A percentile compares a stretch with the other conserved stretches of the same genome.
phyloP scores from a whole-genome alignment of 2,888 invertebrate species.

The Physocephala rufipes region DNA sequence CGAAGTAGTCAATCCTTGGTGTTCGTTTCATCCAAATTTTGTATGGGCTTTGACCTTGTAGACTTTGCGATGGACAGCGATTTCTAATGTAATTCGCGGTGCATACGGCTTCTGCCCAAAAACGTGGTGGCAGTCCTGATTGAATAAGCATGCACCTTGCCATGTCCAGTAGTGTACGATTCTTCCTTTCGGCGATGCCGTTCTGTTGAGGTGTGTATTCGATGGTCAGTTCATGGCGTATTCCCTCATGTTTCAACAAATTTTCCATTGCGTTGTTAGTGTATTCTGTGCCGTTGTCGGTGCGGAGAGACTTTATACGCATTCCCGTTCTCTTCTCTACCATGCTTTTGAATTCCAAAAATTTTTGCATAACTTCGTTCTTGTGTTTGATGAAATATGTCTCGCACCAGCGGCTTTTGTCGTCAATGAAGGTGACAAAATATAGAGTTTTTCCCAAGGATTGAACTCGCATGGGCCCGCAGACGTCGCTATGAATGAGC shows the following conservation, averaged over 20 bases:
- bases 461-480: no score
- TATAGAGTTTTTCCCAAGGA: slow-evolving; percentile 28
- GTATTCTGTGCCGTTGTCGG: slow-evolving; percentile 51
- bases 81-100: no score
- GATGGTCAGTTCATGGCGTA: slow-evolving; percentile 42
- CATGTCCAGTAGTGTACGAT: slow-evolving; percentile 48
- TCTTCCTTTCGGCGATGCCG: slow-evolving; percentile 46
- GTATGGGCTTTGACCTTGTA: slow-evolving; percentile 36
- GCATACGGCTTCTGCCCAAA: slow-evolving; percentile 54
- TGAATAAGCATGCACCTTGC: no score
- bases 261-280: slow-evolving; percentile 43
- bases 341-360: slow-evolving; percentile 39
- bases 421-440: slow-evolving; percentile 39
- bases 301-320: slow-evolving; percentile 47
- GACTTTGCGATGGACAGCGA: slow-evolving; percentile 39
- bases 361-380: slow-evolving; percentile 38
- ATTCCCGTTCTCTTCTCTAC: slow-evolving; percentile 37
- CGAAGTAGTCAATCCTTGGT: slow-evolving; percentile 38
- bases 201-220: slow-evolving; percentile 47
- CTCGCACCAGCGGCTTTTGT: slow-evolving; percentile 40
- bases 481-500: slow-evolving; percentile 38
- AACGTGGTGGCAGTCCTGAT: slow-evolving; percentile 44
- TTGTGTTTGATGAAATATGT: slow-evolving; percentile 41
- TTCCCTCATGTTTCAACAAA: slow-evolving; percentile 45
- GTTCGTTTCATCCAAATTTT: slow-evolving; percentile 37